Conservation (phyloP, 2,113 vertebrate genomes). For the Delphinus delphis region DNA sequence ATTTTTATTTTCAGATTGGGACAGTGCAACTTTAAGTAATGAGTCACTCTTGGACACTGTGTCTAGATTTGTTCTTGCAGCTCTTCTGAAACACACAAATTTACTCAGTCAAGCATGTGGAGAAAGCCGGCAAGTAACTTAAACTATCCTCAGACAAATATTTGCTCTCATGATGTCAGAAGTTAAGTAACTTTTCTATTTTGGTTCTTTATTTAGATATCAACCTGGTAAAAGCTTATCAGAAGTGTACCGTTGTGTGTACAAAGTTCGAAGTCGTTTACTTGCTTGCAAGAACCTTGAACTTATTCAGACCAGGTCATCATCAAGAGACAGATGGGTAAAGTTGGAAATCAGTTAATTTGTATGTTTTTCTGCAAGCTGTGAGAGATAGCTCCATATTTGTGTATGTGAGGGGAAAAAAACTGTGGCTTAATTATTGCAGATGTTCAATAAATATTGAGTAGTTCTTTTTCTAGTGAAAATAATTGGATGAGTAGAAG, state of each 20-base stretch:
- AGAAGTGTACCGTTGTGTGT: constrained; percentile 96
- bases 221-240: constrained; percentile 94
- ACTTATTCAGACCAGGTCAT: constrained; percentile 93
- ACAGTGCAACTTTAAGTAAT: constrained; percentile 94
- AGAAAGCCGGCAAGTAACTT: constrained; percentile 91
- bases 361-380: constrained; percentile 49
- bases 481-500: not conserved
- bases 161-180: constrained; percentile 68
- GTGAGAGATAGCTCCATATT: not conserved
- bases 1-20: constrained; percentile 92
- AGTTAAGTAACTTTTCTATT: constrained; percentile 46
- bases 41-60: constrained; percentile 95
- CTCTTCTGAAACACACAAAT: constrained; percentile 95
- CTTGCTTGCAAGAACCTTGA: constrained; percentile 98
- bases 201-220: constrained; percentile 85
- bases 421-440: not conserved
- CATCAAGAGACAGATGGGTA: constrained; percentile 96
- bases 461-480: constrained; percentile 19
- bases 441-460: constrained; percentile 22
- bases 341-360: constrained; percentile 72
- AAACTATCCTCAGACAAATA: constrained; percentile 57
- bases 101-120: constrained; percentile 92
- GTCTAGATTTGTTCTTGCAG: constrained; percentile 95
- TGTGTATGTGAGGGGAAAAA: not conserved
- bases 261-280: constrained; percentile 95